A percentile compares a stretch with the other conserved stretches of the same genome.
Conservation (phyloP, 2,113 vertebrate genomes). For the Marcusenius ussheri region DNA sequence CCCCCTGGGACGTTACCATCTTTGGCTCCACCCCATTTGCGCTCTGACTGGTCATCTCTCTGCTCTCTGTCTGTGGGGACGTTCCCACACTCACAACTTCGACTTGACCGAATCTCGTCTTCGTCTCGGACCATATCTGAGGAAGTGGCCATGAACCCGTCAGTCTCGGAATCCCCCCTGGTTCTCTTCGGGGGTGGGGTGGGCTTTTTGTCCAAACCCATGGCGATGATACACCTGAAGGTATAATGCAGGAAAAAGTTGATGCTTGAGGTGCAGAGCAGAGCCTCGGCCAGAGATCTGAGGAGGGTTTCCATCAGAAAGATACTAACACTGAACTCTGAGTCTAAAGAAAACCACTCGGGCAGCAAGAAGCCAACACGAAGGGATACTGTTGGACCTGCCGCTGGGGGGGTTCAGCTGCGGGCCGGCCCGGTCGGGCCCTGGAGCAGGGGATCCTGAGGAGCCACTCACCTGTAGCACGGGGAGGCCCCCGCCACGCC, state of each 20-base stretch:
- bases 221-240: constrained; percentile 77
- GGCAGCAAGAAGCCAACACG: neutral
- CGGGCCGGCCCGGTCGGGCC: neutral
- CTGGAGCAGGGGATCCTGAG: neutral
- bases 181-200: constrained; percentile 58
- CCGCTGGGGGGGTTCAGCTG: neutral
- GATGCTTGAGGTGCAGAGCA: neutral
- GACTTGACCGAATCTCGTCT: constrained; percentile 19
- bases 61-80: constrained; percentile 20
- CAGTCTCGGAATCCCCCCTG: constrained; percentile 40
- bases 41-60: constrained; percentile 26
- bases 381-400: neutral
- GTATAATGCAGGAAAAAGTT: constrained; percentile 15
- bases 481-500: constrained; percentile 74
- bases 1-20: constrained; percentile 49
- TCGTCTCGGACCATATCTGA: constrained; percentile 20
- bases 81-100: neutral
- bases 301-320: neutral
- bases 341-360: neutral
- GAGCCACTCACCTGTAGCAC: constrained; percentile 76
- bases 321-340: neutral
- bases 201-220: constrained; percentile 78
- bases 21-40: constrained; percentile 42
- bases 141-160: constrained; percentile 28
- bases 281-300: neutral